Base-by-base conservation (phyloP, 2,113 vertebrate species). In the Hippopotamus amphibius region DNA sequence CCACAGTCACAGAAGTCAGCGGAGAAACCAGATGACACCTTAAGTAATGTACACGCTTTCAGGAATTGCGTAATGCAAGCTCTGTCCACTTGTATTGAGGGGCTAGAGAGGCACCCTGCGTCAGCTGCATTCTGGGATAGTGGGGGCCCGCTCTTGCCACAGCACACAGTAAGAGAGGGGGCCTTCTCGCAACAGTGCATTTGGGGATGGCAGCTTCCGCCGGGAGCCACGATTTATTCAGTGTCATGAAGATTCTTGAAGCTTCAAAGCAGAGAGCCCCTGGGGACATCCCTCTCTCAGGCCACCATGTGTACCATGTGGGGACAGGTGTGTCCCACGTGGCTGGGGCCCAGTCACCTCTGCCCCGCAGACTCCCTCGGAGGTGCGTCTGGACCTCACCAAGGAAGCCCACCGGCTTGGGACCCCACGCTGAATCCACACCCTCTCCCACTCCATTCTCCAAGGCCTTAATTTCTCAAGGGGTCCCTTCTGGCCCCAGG, bases 101-200 rank as follows among this genome's bases (percentile, higher is more conserved):
- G 30, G 55, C 66, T 37, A 41, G 61, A 71, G 43, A 24, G 72
- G 37, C 37, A 3, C 15, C 26, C 22, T 0, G 0, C 21, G 17
- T 6, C 19, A 3, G 24, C 9, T 74, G 89, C 68, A 76, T 69
- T 81, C 79, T 83, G 77, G 91, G 89, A 65, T 13, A 61, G 57
- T 28, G 63, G 65, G 21, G 46, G 24, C 28, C 37, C 12, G 53
- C 21, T 43, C 37, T 19, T 41, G 28, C 41, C 30, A 21, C 0
- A 13, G 24, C 72, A 55, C 0, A 0, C 0, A 13, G 2, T 8
- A 19, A 19, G 12, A 22, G 26, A 59, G 22, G n/a, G 17, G 22
- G 19, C 12, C 63, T 7, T 37, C 68, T 48, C n/a, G 85, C 81
- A 50, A 24, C 37, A n/a, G 13, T 26, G 17, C 10, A 0, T 65